These are phyloP conservation scores for Calypte anna DNA, from an alignment of 2,113 vertebrate genomes.

Conservation along the genomic window DNA sequence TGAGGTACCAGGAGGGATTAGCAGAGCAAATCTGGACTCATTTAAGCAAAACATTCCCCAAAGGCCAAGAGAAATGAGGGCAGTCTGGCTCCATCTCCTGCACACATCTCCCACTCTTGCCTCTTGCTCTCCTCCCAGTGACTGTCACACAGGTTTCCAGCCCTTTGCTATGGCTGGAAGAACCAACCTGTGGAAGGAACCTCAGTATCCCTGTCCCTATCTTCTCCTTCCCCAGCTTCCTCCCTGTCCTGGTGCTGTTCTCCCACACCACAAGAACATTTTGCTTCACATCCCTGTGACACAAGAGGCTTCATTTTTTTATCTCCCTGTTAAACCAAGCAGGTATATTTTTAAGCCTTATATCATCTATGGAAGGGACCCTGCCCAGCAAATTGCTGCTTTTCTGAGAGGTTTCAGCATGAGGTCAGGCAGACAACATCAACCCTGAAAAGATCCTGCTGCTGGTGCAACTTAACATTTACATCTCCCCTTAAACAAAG, in stretches of 20 bases:
- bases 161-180: background rate
- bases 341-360: fast-evolving
- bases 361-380: background rate
- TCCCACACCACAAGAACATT: background rate
- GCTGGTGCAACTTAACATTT: background rate
- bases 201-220: background rate
- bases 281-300: background rate
- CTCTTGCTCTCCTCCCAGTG: background rate
- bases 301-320: background rate
- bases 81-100: background rate
- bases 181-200: background rate
- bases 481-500: background rate
- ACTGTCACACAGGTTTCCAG: fast-evolving
- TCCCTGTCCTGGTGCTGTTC: background rate
- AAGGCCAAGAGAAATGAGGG: background rate
- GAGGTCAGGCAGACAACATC: background rate
- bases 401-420: background rate
- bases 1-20: background rate
- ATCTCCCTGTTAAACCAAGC: background rate
- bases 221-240: background rate
- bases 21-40: background rate
- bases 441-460: fast-evolving
- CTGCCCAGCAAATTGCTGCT: background rate
- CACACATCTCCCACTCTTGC: background rate
- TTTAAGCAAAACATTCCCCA: background rate